phyloP scores from a whole-genome alignment of 2,113 vertebrate species.

The Ammospiza caudacuta region DNA sequence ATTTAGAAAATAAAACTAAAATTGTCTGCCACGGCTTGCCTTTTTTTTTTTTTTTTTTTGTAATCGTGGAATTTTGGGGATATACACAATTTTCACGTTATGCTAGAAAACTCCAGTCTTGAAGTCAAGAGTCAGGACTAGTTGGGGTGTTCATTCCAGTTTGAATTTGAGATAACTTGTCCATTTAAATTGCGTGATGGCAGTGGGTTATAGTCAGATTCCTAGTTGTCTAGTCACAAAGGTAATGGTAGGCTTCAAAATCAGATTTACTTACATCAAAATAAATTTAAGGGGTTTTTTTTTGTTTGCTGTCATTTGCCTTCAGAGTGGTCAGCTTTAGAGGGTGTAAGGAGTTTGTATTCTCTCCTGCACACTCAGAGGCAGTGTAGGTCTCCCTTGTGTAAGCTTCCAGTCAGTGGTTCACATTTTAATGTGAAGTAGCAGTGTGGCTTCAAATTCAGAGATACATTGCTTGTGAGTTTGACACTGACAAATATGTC shows the following conservation, averaged over 20 bases:
- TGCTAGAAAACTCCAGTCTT: background rate
- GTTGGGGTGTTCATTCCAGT: background rate
- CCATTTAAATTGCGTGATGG: background rate
- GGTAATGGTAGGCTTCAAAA: background rate
- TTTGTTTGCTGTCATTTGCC: background rate
- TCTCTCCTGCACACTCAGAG: rapidly evolving
- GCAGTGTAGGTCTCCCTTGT: background rate
- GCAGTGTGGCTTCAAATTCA: background rate
- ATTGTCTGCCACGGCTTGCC: rapidly evolving
- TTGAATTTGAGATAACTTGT: background rate
- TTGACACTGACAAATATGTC: background rate
- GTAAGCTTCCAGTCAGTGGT: background rate
- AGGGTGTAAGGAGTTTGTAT: background rate
- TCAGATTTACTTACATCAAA: background rate
- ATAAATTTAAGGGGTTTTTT: no score
- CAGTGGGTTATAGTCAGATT: background rate
- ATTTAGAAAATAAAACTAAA: background rate
- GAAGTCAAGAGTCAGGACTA: background rate
- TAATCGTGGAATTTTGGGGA: background rate
- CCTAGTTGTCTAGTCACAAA: background rate
- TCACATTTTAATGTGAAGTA: background rate
- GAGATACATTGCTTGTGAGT: background rate
- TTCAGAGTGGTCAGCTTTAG: background rate
- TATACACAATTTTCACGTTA: background rate
- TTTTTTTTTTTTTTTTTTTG: background rate